A percentile compares a stretch with the other conserved stretches of the same genome.
Evolutionary conservation across 1,140 invertebrate genomes (phyloP).

Genomic region (Cephus cinctus): DNA sequence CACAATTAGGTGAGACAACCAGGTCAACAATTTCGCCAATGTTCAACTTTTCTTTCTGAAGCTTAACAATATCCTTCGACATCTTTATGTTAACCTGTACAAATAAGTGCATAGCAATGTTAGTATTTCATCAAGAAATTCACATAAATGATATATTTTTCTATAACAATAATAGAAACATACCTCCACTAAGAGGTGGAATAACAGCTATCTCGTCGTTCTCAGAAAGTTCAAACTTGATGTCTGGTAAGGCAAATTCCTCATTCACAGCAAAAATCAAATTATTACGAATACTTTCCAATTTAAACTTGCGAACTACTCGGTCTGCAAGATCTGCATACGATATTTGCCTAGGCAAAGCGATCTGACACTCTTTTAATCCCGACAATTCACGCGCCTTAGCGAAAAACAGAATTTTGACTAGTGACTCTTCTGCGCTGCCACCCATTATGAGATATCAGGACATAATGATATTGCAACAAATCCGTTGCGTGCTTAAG

Average conservation of each 20-base stretch:
- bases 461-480: constrained; percentile 1
- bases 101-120: constrained; percentile 6
- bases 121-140: constrained; percentile 8
- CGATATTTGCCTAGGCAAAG: constrained; percentile 53
- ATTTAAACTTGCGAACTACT: constrained; percentile 63
- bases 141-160: constrained; percentile 5
- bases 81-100: constrained; percentile 52
- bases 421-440: constrained; percentile 25
- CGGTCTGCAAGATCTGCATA: constrained; percentile 59
- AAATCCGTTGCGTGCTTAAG: not conserved
- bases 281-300: constrained; percentile 68
- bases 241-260: constrained; percentile 63
- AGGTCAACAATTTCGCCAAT: constrained; percentile 67
- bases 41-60: constrained; percentile 68
- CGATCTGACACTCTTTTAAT: constrained; percentile 55
- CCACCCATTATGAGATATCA: constrained; percentile 15
- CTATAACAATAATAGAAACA: constrained; percentile 18
- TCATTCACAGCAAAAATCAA: constrained; percentile 82
- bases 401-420: constrained; percentile 83
- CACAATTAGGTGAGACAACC: constrained; percentile 74
- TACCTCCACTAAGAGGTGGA: constrained; percentile 85
- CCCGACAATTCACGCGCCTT: constrained; percentile 80
- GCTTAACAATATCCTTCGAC: constrained; percentile 56
- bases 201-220: constrained; percentile 82
- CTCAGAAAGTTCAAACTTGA: constrained; percentile 57